Evolutionary conservation across 2,888 invertebrate species (phyloP), one percentile per base, ranked within the genome.

Genomic region (Pterostichus niger): DNA sequence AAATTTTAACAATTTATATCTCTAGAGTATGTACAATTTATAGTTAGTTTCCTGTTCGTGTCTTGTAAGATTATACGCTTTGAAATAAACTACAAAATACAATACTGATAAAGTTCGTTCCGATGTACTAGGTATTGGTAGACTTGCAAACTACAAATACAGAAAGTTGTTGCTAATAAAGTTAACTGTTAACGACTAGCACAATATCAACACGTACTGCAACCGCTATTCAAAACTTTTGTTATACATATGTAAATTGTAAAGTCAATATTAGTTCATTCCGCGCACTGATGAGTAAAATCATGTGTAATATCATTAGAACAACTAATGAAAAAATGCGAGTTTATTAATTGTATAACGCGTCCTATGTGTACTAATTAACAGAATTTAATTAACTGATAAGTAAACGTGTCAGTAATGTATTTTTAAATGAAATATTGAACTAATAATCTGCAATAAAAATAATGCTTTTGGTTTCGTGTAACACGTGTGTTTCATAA

Each of bases 281-380:
- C 40, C 9, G 40, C 1, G 40, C 40, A 40, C 7, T 40, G 40
- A 40, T 40, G 40, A 40, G 40, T 40, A 5, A 40, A 40, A 33
- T 31, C 11, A 61, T n/a, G n/a, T 11, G 61, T 33, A 35, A 61
- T 61, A 1, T 31, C 24, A 61, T 61, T 33, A 61, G 9, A 61
- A 61, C n/a, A 61, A 61, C 61, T 35, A 33, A 61, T 33, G n/a
- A 31, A 61, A 61, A 61, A 61, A 17, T 61, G 33, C 33, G 61
- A 11, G 35, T 61, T 31, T 13, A 35, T 61, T 35, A 33, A 61
- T 61, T 33, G 61, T 35, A 61, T 61, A 24, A 61, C 24, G 31
- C 61, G 31, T 10, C 11, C 6, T 11, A 56, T 6, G 61, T 24
- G 17, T 17, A 6, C 17, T n/a, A 56, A 56, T 56, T 56, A 56